Evolutionary conservation across 2,888 invertebrate genomes (phyloP).

Genomic region (Eristalinus sepulchralis): DNA sequence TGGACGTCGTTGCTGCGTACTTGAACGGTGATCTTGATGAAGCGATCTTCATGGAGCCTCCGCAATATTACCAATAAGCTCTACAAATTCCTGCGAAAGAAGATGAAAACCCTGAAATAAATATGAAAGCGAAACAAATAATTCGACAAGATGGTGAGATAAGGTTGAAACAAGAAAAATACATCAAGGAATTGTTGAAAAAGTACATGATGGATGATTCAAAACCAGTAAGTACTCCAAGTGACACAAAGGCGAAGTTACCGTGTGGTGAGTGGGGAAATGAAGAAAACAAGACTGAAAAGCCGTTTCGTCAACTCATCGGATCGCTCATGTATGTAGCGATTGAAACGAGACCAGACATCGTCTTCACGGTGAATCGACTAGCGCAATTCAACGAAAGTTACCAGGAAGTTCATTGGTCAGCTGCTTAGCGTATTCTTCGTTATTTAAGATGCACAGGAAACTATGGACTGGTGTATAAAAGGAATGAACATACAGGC

Average conservation of each 20-base stretch:
- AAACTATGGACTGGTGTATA: slow-evolving; percentile 18
- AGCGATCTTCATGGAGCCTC: slow-evolving; percentile 47
- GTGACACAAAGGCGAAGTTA: slow-evolving; percentile 11
- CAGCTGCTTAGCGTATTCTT: slow-evolving; percentile 21
- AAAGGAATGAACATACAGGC: neutral
- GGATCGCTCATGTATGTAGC: slow-evolving; percentile 40
- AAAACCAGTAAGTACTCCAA: slow-evolving; percentile 27
- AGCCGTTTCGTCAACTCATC: slow-evolving; percentile 25
- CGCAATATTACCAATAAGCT: slow-evolving; percentile 28
- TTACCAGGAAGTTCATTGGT: no score
- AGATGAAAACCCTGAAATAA: neutral
- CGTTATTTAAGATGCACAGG: neutral
- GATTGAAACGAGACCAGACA: slow-evolving; percentile 6
- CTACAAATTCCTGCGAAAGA: slow-evolving; percentile 14
- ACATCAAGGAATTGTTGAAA: slow-evolving; percentile 25
- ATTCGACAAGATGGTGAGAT: slow-evolving; percentile 21
- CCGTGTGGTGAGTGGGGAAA: neutral
- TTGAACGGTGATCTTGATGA: slow-evolving; percentile 32
- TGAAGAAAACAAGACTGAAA: neutral
- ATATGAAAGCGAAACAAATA: slow-evolving; percentile 4
- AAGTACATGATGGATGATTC: slow-evolving; percentile 27
- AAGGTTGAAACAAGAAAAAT: slow-evolving; percentile 9
- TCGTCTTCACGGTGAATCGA: neutral
- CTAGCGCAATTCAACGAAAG: slow-evolving; percentile 3
- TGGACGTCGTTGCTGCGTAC: slow-evolving; percentile 26